phyloP scores from a whole-genome alignment of 2,113 vertebrate species.

The Cisticola juncidis region DNA sequence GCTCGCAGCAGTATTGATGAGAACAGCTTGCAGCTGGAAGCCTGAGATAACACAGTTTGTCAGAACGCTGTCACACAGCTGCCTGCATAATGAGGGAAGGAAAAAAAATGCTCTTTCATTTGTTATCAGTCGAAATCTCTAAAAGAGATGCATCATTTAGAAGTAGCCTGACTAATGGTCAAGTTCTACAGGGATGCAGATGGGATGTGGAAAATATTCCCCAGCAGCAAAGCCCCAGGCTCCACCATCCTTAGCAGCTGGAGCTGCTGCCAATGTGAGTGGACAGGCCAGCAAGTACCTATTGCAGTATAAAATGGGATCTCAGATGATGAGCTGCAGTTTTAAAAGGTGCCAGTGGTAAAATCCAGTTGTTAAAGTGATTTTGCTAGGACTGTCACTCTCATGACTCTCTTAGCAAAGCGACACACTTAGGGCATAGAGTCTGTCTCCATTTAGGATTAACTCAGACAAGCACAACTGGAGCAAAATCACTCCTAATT shows the following conservation, averaged over 20 bases:
- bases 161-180: conserved; percentile 70
- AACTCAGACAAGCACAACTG: not conserved
- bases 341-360: not conserved
- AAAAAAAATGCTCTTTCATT: conserved; percentile 63
- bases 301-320: not conserved
- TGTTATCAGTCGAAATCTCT: conserved; percentile 69
- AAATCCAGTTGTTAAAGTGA: not conserved
- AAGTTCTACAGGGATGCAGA: conserved; percentile 51
- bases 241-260: not conserved
- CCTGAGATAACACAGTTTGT: conserved; percentile 81
- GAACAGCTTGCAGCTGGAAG: conserved; percentile 77
- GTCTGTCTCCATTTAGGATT: not conserved
- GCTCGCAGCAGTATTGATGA: conserved; percentile 75
- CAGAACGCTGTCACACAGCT: conserved; percentile 77
- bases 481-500: not conserved
- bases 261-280: not conserved
- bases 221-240: conserved; percentile 25
- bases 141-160: conserved; percentile 66
- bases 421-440: not conserved
- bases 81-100: conserved; percentile 79
- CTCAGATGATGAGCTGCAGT: not conserved
- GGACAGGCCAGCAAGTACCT: not conserved
- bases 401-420: not conserved
- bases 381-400: not conserved
- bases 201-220: conserved; percentile 12